phyloP scores from a whole-genome alignment of 2,113 vertebrate genomes.

The Phalacrocorax pelagicus region DNA sequence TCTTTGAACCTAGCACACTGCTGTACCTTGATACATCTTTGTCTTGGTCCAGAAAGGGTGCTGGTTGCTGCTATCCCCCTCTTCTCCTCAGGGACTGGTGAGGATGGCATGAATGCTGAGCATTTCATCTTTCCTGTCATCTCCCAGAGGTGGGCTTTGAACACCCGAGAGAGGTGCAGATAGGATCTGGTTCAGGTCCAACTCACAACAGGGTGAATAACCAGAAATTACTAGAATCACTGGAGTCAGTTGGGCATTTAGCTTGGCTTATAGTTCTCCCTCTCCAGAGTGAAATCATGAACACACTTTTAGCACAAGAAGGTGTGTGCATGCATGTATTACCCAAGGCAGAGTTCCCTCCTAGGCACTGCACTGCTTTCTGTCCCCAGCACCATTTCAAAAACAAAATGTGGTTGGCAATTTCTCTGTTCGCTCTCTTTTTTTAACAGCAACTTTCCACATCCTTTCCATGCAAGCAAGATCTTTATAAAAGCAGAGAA shows the following conservation, averaged over 20 bases:
- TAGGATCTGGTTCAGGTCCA: background rate
- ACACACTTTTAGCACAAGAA: background rate
- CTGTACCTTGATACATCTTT: background rate
- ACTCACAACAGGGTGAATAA: background rate
- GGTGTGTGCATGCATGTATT: accelerated
- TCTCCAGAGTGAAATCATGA: background rate
- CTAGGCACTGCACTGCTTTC: background rate
- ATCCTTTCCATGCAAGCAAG: background rate
- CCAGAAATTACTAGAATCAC: background rate
- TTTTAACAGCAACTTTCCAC: background rate
- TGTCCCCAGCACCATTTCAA: background rate
- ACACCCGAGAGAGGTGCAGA: background rate
- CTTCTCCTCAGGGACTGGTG: background rate
- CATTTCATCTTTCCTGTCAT: background rate
- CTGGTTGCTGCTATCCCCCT: background rate
- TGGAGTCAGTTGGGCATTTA: background rate
- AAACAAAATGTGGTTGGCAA: background rate
- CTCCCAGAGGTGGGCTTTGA: background rate
- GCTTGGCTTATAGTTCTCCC: background rate
- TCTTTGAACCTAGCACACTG: background rate
- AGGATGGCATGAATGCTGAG: background rate
- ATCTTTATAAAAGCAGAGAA: background rate
- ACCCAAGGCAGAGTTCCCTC: background rate
- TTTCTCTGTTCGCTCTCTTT: background rate
- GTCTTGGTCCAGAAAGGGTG: background rate